Evolutionary conservation across 2,888 invertebrate genomes (phyloP).

Genomic region (Nephrotoma flavescens): DNA sequence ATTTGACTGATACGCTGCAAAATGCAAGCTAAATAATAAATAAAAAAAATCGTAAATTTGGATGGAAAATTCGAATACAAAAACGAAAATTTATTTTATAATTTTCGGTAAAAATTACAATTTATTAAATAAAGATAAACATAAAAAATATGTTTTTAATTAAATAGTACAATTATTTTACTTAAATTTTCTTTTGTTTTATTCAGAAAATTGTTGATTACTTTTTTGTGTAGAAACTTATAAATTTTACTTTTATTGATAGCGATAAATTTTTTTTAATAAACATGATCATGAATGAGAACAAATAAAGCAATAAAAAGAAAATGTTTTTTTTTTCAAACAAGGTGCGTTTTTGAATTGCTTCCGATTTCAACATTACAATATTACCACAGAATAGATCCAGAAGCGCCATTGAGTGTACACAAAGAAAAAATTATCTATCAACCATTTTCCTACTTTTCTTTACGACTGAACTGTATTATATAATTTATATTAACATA

Average conservation of each 20-base stretch:
- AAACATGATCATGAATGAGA: neutral
- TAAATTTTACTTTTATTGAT: neutral
- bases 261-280: neutral
- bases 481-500: no score
- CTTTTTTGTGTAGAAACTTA: no score
- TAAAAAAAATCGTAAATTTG: neutral
- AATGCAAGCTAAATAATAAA: neutral
- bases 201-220: neutral
- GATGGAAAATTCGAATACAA: neutral
- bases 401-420: no score
- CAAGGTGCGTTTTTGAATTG: no score
- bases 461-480: no score
- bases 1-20: neutral
- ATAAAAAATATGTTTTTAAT: neutral
- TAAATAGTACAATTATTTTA: neutral
- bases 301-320: no score
- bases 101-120: neutral
- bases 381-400: no score
- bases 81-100: neutral
- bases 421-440: no score
- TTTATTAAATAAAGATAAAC: neutral
- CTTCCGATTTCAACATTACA: no score
- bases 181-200: neutral
- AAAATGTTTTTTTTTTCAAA: no score
- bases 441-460: no score